Evolutionary conservation across 2,797 vertebrate genomes (phyloP).

Genomic region (Tapera naevia): DNA sequence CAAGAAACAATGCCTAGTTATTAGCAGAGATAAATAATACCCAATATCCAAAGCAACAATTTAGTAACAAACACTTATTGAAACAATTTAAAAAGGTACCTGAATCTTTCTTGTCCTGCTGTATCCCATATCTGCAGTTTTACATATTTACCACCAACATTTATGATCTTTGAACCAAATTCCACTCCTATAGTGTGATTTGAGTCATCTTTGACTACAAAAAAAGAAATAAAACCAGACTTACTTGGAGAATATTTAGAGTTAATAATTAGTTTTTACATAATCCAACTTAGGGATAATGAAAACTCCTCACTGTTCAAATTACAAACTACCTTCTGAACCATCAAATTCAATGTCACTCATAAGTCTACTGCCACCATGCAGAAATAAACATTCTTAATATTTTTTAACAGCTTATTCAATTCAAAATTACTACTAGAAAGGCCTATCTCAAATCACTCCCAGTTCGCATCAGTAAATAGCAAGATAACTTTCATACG

Average conservation of each 20-base stretch:
- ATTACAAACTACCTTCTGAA: not conserved
- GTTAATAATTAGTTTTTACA: not conserved
- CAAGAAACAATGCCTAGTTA: not conserved
- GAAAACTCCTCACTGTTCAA: not conserved
- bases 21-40: not conserved
- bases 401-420: not conserved
- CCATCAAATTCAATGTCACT: not conserved
- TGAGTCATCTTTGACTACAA: slow-evolving; percentile 82
- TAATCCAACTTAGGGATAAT: not conserved
- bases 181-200: slow-evolving; percentile 84
- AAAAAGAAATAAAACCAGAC: not conserved
- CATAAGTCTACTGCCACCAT: not conserved
- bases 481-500: not conserved
- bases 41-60: not conserved
- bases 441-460: not conserved
- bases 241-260: not conserved
- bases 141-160: slow-evolving; percentile 93
- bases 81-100: slow-evolving; percentile 62
- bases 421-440: not conserved
- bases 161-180: slow-evolving; percentile 86
- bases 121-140: slow-evolving; percentile 98
- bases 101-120: slow-evolving; percentile 93
- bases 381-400: not conserved
- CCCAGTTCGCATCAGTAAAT: not conserved
- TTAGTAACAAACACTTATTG: not conserved